Conservation (phyloP, 1,140 invertebrate species). For the Euura saliciscinereae region DNA sequence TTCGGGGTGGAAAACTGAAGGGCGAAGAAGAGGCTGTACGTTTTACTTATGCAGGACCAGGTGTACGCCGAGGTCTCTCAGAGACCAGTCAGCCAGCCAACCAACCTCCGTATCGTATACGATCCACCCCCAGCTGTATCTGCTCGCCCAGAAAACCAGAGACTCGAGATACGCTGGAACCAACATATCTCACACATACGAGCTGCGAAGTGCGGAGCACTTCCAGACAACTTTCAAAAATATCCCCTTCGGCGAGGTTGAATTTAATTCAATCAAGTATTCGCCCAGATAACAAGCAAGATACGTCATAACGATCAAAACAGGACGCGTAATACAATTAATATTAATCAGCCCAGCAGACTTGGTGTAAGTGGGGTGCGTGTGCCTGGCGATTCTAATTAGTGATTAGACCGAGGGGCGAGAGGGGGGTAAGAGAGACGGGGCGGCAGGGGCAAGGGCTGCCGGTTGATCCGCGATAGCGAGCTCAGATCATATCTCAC, state of each 20-base stretch:
- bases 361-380: slow-evolving; percentile 19
- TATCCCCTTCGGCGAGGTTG: not conserved
- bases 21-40: slow-evolving; percentile 19
- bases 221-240: too few species aligned
- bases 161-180: not conserved
- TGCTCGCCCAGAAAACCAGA: not conserved
- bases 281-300: slow-evolving; percentile 31
- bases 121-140: not conserved
- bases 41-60: not conserved
- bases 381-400: slow-evolving; percentile 42
- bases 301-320: slow-evolving; percentile 39
- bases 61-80: not conserved
- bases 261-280: slow-evolving; percentile 39
- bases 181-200: too few species aligned
- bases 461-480: slow-evolving; percentile 42
- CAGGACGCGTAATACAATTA: slow-evolving; percentile 38
- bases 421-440: slow-evolving; percentile 26
- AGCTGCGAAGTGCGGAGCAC: too few species aligned
- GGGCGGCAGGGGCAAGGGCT: slow-evolving; percentile 21
- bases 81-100: not conserved
- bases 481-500: slow-evolving; percentile 2
- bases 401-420: slow-evolving; percentile 38
- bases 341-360: slow-evolving; percentile 41
- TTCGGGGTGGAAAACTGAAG: slow-evolving; percentile 5
- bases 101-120: not conserved